Percentiles rank a stretch among this genome's conserved stretches.
Evolutionary conservation across 2,888 invertebrate genomes (phyloP).

Genomic region (Nemotelus nigrinus): DNA sequence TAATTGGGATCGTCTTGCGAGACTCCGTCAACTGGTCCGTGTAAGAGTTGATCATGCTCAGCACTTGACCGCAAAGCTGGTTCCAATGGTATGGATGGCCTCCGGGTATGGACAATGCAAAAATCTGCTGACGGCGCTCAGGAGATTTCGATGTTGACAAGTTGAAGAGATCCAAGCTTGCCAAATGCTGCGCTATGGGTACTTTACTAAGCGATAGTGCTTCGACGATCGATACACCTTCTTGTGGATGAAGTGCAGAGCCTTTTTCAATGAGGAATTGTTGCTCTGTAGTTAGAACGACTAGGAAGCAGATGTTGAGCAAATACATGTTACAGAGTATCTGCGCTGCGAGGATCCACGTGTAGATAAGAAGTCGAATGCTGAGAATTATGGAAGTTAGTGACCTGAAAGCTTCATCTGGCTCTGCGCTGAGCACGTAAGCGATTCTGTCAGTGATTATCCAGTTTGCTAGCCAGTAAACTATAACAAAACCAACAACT

Average conservation of each 20-base stretch:
- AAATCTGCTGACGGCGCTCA: constrained; percentile 72
- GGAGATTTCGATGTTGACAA: constrained; percentile 69
- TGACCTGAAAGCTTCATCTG: constrained; percentile 57
- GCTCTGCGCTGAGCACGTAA: constrained; percentile 66
- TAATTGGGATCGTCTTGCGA: constrained; percentile 61
- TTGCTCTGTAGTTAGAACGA: constrained; percentile 76
- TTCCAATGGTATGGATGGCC: constrained; percentile 92
- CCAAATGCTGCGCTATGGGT: constrained; percentile 78
- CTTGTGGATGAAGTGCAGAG: constrained; percentile 52
- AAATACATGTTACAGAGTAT: constrained; percentile 76
- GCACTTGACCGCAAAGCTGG: constrained; percentile 71
- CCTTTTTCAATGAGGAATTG: constrained; percentile 70
- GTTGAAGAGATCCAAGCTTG: constrained; percentile 77
- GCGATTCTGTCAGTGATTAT: constrained; percentile 67
- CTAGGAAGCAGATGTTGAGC: constrained; percentile 76
- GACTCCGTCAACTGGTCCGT: constrained; percentile 71
- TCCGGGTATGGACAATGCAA: constrained; percentile 81
- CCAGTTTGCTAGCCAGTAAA: constrained; percentile 73
- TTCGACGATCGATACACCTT: constrained; percentile 69
- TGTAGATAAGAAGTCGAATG: constrained; percentile 68
- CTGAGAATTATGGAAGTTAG: constrained; percentile 61
- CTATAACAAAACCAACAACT: constrained; percentile 69
- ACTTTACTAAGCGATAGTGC: constrained; percentile 69
- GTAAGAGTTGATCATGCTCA: constrained; percentile 73
- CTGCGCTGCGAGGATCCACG: constrained; percentile 76